Evolutionary conservation across 1,140 invertebrate species (phyloP).

Genomic region (Plectus sambesii): DNA sequence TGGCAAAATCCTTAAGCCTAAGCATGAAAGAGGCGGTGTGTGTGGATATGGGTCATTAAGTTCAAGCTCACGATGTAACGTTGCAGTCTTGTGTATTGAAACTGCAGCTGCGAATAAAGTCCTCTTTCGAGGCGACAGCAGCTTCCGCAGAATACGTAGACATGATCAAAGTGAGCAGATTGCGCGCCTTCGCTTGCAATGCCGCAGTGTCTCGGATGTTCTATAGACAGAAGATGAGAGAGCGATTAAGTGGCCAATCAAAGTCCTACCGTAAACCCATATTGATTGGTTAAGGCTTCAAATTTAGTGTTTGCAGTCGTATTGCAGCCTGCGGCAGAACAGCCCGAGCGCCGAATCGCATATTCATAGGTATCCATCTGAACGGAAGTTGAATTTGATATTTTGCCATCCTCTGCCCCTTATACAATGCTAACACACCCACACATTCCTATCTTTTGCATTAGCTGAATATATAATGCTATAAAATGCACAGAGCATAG

Average conservation of each 20-base stretch:
- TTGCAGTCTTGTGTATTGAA: conserved; percentile 27
- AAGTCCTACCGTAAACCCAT: no score
- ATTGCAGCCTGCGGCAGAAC: no score
- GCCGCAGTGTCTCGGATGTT: conserved; percentile 21
- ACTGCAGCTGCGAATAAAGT: conserved; percentile 23
- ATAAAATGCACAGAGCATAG: no score
- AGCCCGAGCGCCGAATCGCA: no score
- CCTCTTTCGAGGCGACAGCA: conserved; percentile 8
- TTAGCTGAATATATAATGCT: no score
- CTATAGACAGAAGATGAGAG: conserved; percentile 7
- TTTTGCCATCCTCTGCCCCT: no score
- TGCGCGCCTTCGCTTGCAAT: conserved; percentile 20
- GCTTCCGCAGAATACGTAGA: conserved; percentile 14
- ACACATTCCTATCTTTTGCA: no score
- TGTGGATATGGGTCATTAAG: background rate
- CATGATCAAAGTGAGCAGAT: conserved; percentile 17
- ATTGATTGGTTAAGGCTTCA: no score
- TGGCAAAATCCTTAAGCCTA: background rate
- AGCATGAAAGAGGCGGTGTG: background rate
- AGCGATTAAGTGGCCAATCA: no score
- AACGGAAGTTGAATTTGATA: conserved; percentile 12
- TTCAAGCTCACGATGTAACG: background rate
- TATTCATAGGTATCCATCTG: conserved; percentile 22
- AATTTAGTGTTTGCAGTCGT: no score
- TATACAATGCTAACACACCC: no score